Conservation (phyloP, 2,888 invertebrate genomes). For the Drosophila phalerata region DNA sequence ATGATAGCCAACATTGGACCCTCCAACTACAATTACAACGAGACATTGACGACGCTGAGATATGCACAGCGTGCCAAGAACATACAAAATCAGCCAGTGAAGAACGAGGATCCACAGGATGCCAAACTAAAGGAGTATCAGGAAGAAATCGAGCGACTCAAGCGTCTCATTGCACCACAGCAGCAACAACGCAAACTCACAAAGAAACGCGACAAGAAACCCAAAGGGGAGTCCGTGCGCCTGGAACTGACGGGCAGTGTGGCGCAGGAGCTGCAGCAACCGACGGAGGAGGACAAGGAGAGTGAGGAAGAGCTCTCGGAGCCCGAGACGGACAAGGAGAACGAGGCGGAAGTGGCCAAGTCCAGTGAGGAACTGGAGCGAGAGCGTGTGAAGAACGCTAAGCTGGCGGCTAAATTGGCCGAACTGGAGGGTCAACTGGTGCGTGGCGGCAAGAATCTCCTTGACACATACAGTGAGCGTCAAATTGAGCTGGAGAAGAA, state of each 20-base stretch:
- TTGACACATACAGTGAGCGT: slow-evolving; percentile 98
- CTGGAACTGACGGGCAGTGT: slow-evolving; percentile 70
- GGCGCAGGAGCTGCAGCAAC: slow-evolving; percentile 32
- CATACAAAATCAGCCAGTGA: slow-evolving; percentile 98
- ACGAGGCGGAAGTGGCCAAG: slow-evolving; percentile 82
- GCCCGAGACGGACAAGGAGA: slow-evolving; percentile 84
- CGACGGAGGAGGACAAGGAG: slow-evolving; percentile 83
- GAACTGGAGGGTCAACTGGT: slow-evolving; percentile 97
- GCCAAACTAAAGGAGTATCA: slow-evolving; percentile 98
- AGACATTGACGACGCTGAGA: slow-evolving; percentile 97
- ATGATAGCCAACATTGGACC: slow-evolving; percentile 99
- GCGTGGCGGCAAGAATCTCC: slow-evolving; percentile 96
- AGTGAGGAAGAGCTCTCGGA: slow-evolving; percentile 77
- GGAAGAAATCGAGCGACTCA: slow-evolving; percentile 94
- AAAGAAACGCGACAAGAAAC: slow-evolving; percentile 76
- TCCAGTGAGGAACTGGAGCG: slow-evolving; percentile 87
- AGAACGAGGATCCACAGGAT: slow-evolving; percentile 99
- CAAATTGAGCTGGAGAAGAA: slow-evolving; percentile 95
- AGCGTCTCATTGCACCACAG: slow-evolving; percentile 85
- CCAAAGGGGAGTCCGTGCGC: slow-evolving; percentile 76
- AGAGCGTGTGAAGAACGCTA: slow-evolving; percentile 90
- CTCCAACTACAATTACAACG: slow-evolving; percentile 98
- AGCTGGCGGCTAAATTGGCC: slow-evolving; percentile 91
- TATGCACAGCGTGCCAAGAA: slow-evolving; percentile 99
- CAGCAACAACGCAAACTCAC: slow-evolving; percentile 82